Evolutionary conservation across 2,888 invertebrate species (phyloP).

Genomic region (Sylvicola fuscatus): DNA sequence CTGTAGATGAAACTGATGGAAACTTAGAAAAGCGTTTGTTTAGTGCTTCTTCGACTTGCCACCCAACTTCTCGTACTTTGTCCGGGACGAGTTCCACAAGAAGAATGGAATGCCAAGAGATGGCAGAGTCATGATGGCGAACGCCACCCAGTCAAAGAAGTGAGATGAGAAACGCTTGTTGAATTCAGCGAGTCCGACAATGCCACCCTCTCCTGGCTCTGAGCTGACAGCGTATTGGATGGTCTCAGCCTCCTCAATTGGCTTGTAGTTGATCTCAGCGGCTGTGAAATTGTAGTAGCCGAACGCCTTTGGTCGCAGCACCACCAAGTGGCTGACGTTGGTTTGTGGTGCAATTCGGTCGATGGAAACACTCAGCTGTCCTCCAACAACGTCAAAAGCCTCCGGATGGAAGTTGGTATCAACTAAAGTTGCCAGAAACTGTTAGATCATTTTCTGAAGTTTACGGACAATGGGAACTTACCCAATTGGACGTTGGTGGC

Average conservation of each 20-base stretch:
- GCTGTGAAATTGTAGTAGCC: slow-evolving; percentile 96
- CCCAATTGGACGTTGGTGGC: slow-evolving; percentile 68
- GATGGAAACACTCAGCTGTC: slow-evolving; percentile 60
- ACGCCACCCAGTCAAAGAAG: slow-evolving; percentile 91
- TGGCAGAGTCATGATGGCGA: slow-evolving; percentile 90
- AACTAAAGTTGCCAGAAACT: slow-evolving; percentile 18
- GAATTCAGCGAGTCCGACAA: slow-evolving; percentile 80
- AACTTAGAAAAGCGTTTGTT: too few species aligned
- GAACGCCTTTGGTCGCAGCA: slow-evolving; percentile 70
- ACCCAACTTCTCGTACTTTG: slow-evolving; percentile 68
- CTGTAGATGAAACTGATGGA: too few species aligned
- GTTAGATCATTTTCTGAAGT: background rate
- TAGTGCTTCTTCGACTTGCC: too few species aligned
- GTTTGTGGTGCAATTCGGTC: slow-evolving; percentile 82
- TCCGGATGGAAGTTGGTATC: slow-evolving; percentile 87
- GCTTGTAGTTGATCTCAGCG: slow-evolving; percentile 76
- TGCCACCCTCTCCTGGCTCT: slow-evolving; percentile 90
- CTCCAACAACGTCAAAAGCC: slow-evolving; percentile 76
- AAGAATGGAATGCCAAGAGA: slow-evolving; percentile 85
- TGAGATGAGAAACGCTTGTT: slow-evolving; percentile 95
- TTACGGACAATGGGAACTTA: background rate
- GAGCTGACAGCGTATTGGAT: slow-evolving; percentile 53
- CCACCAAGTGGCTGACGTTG: slow-evolving; percentile 85
- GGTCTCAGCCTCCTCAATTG: slow-evolving; percentile 60
- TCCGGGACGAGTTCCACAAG: slow-evolving; percentile 87